These are phyloP conservation scores for Macaria notata DNA, from an alignment of 2,888 invertebrate genomes.

Conservation along the genomic window DNA sequence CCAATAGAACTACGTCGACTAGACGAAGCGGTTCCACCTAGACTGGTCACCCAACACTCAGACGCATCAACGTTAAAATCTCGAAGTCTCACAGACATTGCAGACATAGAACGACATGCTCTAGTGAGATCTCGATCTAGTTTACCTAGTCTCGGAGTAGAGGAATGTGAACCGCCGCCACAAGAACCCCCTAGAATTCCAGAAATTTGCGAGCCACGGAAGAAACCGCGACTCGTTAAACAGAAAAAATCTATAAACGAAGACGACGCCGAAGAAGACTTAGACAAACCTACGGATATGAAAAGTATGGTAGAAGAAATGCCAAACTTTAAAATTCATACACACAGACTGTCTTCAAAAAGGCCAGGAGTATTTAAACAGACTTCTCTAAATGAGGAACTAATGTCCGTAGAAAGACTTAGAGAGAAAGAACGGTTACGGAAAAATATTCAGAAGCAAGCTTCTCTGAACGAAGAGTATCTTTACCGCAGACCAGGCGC, in stretches of 20 bases:
- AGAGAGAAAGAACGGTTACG: slow-evolving; percentile 91
- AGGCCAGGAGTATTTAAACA: slow-evolving; percentile 88
- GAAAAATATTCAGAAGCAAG: slow-evolving; percentile 93
- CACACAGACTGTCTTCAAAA: slow-evolving; percentile 68
- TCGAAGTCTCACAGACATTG: slow-evolving; percentile 91
- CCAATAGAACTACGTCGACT: slow-evolving; percentile 94
- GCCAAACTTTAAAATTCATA: slow-evolving; percentile 84
- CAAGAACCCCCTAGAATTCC: slow-evolving; percentile 47
- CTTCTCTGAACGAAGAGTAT: slow-evolving; percentile 93
- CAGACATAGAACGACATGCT: slow-evolving; percentile 87
- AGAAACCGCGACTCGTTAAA: slow-evolving; percentile 89
- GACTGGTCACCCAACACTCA: slow-evolving; percentile 74
- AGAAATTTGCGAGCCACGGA: slow-evolving; percentile 80
- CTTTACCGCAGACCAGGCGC: slow-evolving; percentile 86
- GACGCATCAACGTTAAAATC: slow-evolving; percentile 87
- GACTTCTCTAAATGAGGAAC: slow-evolving; percentile 93
- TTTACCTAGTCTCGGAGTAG: slow-evolving; percentile 85
- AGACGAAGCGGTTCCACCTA: slow-evolving; percentile 80
- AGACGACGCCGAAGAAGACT: slow-evolving; percentile 85
- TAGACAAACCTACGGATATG: slow-evolving; percentile 87
- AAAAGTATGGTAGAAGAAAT: slow-evolving; percentile 84
- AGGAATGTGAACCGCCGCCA: slow-evolving; percentile 56
- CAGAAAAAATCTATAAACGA: slow-evolving; percentile 93
- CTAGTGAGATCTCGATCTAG: slow-evolving; percentile 89
- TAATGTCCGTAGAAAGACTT: slow-evolving; percentile 93